Percentiles rank a stretch among this genome's conserved stretches.
These are phyloP conservation scores for Ormyrus labotus DNA, from an alignment of 2,888 invertebrate genomes.

Conservation along the genomic window DNA sequence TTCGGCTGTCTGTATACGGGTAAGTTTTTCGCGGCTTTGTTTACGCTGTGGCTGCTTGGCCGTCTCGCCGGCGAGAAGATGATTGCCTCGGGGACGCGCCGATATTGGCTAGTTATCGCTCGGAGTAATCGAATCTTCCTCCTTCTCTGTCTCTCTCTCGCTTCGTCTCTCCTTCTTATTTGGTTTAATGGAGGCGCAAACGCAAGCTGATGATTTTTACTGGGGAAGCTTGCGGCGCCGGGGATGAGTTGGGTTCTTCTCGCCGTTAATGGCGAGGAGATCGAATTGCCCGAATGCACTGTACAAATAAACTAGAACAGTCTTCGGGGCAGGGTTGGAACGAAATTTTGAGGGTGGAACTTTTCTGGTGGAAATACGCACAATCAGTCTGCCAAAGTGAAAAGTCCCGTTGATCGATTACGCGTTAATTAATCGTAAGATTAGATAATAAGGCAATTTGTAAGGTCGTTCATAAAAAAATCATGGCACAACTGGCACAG, in stretches of 20 bases:
- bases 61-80: no score
- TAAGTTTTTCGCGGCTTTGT: not conserved
- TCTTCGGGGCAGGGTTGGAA: constrained; percentile 9
- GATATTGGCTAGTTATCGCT: no score
- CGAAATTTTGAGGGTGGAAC: not conserved
- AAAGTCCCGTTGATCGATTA: no score
- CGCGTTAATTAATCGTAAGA: no score
- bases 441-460: no score
- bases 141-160: not conserved
- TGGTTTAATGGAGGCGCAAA: not conserved
- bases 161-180: not conserved
- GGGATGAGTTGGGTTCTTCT: not conserved
- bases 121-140: not conserved
- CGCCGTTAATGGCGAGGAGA: not conserved
- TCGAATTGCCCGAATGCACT: constrained; percentile 23
- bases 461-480: not conserved
- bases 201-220: not conserved
- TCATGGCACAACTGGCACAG: not conserved
- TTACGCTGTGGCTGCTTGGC: not conserved
- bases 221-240: not conserved
- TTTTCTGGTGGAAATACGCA: no score
- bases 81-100: no score
- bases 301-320: constrained; percentile 45
- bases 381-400: no score
- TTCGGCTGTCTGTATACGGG: no score